Percentiles rank a stretch among this genome's conserved stretches.
Conservation (phyloP, 2,797 vertebrate genomes). For the Erithacus rubecula region DNA sequence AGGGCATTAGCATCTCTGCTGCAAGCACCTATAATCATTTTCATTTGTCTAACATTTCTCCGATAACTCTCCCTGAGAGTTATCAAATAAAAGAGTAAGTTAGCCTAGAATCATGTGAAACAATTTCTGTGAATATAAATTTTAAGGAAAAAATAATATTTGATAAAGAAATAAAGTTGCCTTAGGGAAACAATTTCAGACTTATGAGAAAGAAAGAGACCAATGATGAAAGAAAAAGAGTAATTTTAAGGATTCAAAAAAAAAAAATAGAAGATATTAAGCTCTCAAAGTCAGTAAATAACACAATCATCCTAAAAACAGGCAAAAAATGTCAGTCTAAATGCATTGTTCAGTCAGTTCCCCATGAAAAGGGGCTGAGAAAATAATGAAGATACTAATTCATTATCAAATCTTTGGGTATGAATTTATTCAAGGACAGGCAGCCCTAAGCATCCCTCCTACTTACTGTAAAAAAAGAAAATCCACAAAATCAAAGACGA, state of each 20-base stretch:
- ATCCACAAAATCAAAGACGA: not conserved
- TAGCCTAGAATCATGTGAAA: not conserved
- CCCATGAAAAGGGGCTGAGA: not conserved
- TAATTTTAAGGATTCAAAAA: not conserved
- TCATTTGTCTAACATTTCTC: slow-evolving; percentile 12
- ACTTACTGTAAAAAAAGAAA: not conserved
- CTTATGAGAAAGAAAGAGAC: not conserved
- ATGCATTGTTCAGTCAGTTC: not conserved
- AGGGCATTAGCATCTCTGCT: not conserved
- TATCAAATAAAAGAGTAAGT: not conserved
- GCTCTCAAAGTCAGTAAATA: not conserved
- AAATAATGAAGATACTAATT: not conserved
- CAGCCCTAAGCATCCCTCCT: not conserved
- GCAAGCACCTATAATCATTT: not conserved
- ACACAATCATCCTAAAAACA: not conserved
- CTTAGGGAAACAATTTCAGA: not conserved
- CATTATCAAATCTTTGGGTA: not conserved
- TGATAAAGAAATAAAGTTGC: not conserved
- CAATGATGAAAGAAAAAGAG: not conserved
- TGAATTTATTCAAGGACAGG: not conserved
- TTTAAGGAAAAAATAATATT: not conserved
- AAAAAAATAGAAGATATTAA: not conserved
- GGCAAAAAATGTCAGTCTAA: not conserved
- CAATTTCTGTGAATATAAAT: not conserved
- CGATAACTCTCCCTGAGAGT: not conserved